phyloP scores from a whole-genome alignment of 2,113 vertebrate species.

The Leucosticte australis region DNA sequence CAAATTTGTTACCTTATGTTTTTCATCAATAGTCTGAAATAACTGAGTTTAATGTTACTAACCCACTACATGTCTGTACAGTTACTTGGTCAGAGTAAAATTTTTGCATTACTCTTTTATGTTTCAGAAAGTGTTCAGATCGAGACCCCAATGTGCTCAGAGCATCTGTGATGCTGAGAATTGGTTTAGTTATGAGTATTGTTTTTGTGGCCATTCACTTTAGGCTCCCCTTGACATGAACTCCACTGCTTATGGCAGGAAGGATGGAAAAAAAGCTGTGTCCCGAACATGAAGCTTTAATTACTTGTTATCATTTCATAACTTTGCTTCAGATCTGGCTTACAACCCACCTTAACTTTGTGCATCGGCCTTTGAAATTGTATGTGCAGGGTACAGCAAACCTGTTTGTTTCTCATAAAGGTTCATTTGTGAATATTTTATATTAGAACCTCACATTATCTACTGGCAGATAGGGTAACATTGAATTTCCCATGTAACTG shows the following conservation, averaged over 20 bases:
- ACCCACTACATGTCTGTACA: neutral
- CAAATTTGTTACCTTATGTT: neutral
- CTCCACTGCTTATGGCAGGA: neutral
- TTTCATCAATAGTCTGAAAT: neutral
- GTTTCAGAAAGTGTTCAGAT: neutral
- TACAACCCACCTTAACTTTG: neutral
- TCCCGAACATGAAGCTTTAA: neutral
- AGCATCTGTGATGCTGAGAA: neutral
- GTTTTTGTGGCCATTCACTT: neutral
- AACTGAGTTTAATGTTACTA: neutral
- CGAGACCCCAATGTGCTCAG: neutral
- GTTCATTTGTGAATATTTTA: conserved; percentile 12
- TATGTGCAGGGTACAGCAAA: neutral
- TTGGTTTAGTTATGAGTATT: neutral
- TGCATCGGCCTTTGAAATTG: conserved; percentile 6
- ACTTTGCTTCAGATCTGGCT: neutral
- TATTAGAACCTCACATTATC: conserved; percentile 16
- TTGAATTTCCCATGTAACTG: conserved; percentile 48
- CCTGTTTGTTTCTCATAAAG: conserved; percentile 18
- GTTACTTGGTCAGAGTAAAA: neutral
- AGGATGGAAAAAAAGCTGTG: neutral
- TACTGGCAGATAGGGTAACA: conserved; percentile 22
- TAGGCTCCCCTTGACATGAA: neutral
- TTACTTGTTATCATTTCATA: neutral
- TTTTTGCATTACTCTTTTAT: neutral